Evolutionary conservation across 2,888 invertebrate genomes (phyloP), one percentile per base, ranked within the genome.

Genomic region (Litoditis marina): DNA sequence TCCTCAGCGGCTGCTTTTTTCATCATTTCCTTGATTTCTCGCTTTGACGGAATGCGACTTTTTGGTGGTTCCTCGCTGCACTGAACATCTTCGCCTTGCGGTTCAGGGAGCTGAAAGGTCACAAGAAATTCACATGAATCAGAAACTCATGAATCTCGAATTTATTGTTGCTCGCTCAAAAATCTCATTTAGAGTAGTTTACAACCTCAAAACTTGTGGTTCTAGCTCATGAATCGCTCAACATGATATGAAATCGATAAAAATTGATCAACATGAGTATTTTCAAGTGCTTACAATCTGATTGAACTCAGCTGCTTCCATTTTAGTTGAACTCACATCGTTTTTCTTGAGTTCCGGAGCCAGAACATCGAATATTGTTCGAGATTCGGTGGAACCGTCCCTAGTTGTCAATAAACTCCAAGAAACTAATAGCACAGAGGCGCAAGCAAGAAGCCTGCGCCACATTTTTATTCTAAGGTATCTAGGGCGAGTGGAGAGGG

Each of bases 1-100:
- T 65, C 65, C 7, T 65, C 61, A n/a, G 34, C 31, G 8, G 50
- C 65, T n/a, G 55, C 49, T 28, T 62, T 52, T 27, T 56, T 47
- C 30, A 65, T 31, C 34, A 65, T 19, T 32, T 39, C 46, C 25
- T 57, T 8, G 7, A 62, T 42, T 39, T 65, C 65, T 25, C 56
- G 27, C 44, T 65, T 57, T n/a, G 46, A 56, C 5, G 61, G 61
- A 2, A 65, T 8, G 7, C 57, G 16, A 25, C 62, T 62, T 32
- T 54, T n/a, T 39, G 36, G 19, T n/a, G 62, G 36, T 6, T 36
- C 44, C 16, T 28, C 34, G 27, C 36, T 32, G 31, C n/a, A 32
- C 19, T 53, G 27, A 36, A 31, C 11, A 11, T 4, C 32, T 53
- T 53, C 53, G 7, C n/a, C 36, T 32, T 8, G 11, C 8, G 19